Evolutionary conservation across 2,888 invertebrate genomes (phyloP).

Genomic region (Trachelus tabidus): DNA sequence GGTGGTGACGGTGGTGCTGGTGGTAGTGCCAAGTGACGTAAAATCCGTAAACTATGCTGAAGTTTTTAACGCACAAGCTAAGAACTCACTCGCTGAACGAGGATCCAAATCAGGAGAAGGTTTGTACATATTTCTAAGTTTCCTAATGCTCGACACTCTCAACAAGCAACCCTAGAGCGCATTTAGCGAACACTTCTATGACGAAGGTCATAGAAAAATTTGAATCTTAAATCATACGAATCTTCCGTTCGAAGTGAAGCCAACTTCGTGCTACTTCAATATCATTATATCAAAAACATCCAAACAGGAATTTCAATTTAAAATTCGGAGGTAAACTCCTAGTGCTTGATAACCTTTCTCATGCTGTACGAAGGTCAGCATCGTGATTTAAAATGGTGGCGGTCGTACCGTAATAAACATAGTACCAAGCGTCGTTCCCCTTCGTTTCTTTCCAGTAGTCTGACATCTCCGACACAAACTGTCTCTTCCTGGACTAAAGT

Average conservation of each 20-base stretch:
- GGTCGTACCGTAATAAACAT: slow-evolving; percentile 2
- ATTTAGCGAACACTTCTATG: neutral
- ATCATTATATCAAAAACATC: neutral
- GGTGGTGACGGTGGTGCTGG: slow-evolving; percentile 11
- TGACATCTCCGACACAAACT: neutral
- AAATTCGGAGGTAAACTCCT: neutral
- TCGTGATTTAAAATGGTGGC: slow-evolving; percentile 28
- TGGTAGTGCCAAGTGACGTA: slow-evolving; percentile 28
- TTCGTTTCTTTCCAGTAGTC: neutral
- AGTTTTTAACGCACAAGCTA: slow-evolving; percentile 87
- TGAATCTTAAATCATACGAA: neutral
- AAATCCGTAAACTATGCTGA: slow-evolving; percentile 79
- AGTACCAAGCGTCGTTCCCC: neutral
- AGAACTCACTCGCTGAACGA: slow-evolving; percentile 88
- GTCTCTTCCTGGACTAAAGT: neutral
- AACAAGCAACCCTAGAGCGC: neutral
- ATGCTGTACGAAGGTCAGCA: slow-evolving; percentile 19
- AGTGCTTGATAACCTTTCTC: neutral
- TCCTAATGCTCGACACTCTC: neutral
- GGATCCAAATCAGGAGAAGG: slow-evolving; percentile 81
- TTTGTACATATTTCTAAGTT: slow-evolving; percentile 64
- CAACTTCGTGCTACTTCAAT: neutral
- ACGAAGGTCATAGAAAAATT: neutral
- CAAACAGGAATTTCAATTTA: neutral
- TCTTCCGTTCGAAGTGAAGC: neutral